phyloP scores from a whole-genome alignment of 2,113 vertebrate genomes.

The Trematomus loennbergii region DNA sequence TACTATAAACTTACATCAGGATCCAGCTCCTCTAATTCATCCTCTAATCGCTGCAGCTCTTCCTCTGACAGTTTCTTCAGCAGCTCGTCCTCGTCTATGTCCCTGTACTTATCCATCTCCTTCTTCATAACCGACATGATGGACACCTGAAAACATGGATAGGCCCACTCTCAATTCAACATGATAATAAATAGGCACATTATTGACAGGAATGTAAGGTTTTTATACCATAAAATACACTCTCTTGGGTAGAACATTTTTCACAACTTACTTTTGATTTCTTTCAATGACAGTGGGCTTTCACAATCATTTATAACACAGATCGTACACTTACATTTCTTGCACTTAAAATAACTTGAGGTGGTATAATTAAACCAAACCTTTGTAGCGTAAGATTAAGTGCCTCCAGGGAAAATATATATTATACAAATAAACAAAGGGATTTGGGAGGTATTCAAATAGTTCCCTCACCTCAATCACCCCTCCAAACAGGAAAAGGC shows the following conservation, averaged over 20 bases:
- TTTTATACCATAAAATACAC: neutral
- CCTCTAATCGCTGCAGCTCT: conserved; percentile 92
- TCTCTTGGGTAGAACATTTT: neutral
- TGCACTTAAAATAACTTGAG: neutral
- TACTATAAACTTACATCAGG: conserved; percentile 90
- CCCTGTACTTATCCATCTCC: conserved; percentile 96
- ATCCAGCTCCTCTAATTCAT: conserved; percentile 96
- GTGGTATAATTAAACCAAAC: neutral
- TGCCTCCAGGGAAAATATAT: neutral
- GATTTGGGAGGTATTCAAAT: neutral
- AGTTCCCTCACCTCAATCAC: conserved; percentile 47
- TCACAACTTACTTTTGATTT: neutral
- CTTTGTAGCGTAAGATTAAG: neutral
- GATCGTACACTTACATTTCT: neutral
- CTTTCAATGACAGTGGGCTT: neutral
- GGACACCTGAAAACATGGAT: conserved; percentile 44
- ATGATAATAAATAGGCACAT: neutral
- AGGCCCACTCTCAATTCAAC: neutral
- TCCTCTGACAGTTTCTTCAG: conserved; percentile 94
- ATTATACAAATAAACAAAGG: neutral
- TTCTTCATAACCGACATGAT: conserved; percentile 90
- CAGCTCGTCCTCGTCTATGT: conserved; percentile 96
- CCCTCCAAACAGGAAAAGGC: conserved; percentile 25
- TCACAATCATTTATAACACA: neutral
- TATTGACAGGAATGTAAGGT: neutral